Conservation (phyloP, 2,888 invertebrate species). For the Drosophila phalerata region DNA sequence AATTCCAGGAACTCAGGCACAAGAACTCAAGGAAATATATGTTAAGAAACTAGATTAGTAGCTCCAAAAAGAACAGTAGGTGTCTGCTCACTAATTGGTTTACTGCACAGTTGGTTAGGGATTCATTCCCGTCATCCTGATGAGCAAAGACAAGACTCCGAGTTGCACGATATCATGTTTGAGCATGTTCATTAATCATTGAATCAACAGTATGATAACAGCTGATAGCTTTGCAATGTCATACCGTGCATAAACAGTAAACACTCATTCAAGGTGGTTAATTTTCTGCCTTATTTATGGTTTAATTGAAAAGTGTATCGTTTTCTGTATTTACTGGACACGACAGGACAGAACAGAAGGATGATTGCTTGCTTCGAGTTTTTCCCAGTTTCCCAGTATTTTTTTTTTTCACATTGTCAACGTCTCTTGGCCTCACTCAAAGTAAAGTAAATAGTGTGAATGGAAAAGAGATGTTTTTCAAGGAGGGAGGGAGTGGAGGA, state of each 20-base stretch:
- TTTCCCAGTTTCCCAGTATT: neutral
- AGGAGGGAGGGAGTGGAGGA: neutral
- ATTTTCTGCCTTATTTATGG: constrained; percentile 9
- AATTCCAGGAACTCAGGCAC: neutral
- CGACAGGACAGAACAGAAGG: neutral
- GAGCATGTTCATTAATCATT: constrained; percentile 42
- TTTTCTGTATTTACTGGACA: neutral
- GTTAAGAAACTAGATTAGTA: neutral
- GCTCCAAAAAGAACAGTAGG: neutral
- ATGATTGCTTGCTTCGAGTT: constrained; percentile 28
- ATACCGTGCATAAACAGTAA: constrained; percentile 7
- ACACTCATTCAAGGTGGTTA: neutral
- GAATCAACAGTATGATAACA: constrained; percentile 45
- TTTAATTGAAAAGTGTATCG: constrained; percentile 19
- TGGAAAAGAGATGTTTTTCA: neutral
- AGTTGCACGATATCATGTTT: neutral
- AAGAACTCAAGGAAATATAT: neutral
- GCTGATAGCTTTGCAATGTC: constrained; percentile 6
- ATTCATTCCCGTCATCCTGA: neutral
- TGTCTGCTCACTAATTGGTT: neutral
- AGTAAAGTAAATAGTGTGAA: constrained; percentile 51
- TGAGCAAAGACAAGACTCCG: neutral
- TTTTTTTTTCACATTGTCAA: constrained; percentile 31
- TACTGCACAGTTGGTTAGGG: neutral
- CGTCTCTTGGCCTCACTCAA: constrained; percentile 22